Base-by-base conservation (phyloP, 2,888 invertebrate species). In the Herminia tarsipennalis region DNA sequence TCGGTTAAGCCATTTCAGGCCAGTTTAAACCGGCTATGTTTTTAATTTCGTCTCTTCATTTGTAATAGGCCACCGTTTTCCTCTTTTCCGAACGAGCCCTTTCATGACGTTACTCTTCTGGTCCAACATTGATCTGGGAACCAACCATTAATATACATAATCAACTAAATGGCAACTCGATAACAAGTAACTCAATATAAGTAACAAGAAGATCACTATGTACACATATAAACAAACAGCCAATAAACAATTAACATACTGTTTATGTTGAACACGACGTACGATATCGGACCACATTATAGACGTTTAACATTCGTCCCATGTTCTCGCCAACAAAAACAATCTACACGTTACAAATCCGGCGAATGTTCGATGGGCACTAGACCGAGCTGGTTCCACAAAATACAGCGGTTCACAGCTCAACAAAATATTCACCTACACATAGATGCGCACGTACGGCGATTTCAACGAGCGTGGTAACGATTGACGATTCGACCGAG, bases 321-420 rank as follows among this genome's bases (percentile, higher is more conserved):
- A 62, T 78, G 80, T 70, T 30, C 64, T 47, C 56, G 59, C 52
- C 61, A 66, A 65, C 60, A 66, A 69, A 70, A 67, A 69, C 66
- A 69, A 88, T 86, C 84, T 83, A 79, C 86, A 85, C 82, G 80
- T 77, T 81, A 86, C 88, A 84, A 86, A 87, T 86, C 81, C 77
- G 81, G 70, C 45, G 53, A 66, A 61, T 61, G 57, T 64, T 67
- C 68, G 56, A 56, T 64, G 65, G 50, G 17, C 27, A 45, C 50
- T 50, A 52, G 44, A 53, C 58, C 45, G 47, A 51, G 24, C 58
- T 32, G 51, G 54, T 49, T 55, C 33, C 50, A 38, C 57, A 28
- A 39, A 22, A 6, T 18, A 29, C 13, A 38, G 8, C 12, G 2
- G n/a, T 16, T 9, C 16, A 14, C 3, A n/a, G n/a, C n/a, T n/a